A percentile compares a stretch with the other conserved stretches of the same genome.
Evolutionary conservation across 1,140 invertebrate genomes (phyloP).

Genomic region (Gonatopus flavifemur): DNA sequence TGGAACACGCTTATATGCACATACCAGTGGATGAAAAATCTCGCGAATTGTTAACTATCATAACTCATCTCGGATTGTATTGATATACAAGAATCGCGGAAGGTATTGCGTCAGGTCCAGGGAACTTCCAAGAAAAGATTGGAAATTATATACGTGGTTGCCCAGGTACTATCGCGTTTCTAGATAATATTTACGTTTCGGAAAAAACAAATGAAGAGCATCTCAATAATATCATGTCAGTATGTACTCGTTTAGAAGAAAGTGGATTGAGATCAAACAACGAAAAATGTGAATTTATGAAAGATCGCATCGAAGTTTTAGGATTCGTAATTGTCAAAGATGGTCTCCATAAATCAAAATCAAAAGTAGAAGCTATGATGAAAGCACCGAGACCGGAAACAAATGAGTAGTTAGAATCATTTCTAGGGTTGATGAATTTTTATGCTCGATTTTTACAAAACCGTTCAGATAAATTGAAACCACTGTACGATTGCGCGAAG

Average conservation of each 20-base stretch:
- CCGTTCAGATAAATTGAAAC: conserved; percentile 3
- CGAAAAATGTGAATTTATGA: conserved; percentile 14
- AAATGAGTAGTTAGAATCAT: conserved; percentile 19
- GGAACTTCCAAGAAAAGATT: conserved; percentile 42
- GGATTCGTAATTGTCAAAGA: conserved; percentile 27
- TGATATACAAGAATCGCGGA: neutral
- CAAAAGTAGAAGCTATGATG: conserved; percentile 24
- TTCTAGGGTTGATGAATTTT: conserved; percentile 32
- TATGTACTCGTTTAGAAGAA: conserved; percentile 4
- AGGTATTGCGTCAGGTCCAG: conserved; percentile 28
- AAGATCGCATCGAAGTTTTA: conserved; percentile 23
- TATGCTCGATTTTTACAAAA: conserved; percentile 26
- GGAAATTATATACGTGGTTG: conserved; percentile 33
- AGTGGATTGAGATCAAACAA: conserved; percentile 8
- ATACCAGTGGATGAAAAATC: neutral
- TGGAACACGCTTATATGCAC: too few species aligned
- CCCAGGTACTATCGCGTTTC: conserved; percentile 17
- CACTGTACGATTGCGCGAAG: conserved; percentile 6
- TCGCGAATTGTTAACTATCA: neutral
- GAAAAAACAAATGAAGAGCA: conserved; percentile 8
- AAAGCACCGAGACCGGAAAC: conserved; percentile 17
- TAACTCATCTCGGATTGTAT: too few species aligned
- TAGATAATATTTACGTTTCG: conserved; percentile 40
- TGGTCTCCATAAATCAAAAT: conserved; percentile 27
- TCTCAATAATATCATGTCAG: neutral